Base-by-base conservation (phyloP, 2,797 vertebrate species). In the Avahi laniger region DNA sequence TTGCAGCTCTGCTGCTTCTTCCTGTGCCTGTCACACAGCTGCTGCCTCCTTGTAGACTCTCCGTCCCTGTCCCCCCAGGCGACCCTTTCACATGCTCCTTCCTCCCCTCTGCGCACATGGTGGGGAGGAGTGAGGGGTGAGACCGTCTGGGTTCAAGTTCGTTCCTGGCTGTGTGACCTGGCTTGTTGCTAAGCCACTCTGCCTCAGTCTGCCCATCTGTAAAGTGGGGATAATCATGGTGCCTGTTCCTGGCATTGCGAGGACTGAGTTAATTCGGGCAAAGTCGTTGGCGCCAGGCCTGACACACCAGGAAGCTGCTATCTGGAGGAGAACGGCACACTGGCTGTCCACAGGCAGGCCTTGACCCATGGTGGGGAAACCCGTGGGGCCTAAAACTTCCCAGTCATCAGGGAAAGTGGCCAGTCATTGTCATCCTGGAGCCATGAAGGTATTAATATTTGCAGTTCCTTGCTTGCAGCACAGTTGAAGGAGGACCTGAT, bases 21-120 rank as follows among this genome's bases (percentile, higher is more conserved):
- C 7, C 1, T 2, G 13, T 35, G 50, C 89, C 80, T 22, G 3
- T 75, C 18, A 12, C 5, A 59, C 57, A 17, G 67, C 80, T 10
- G 15, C 33, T 7, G 4, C 78, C 57, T 59, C 57, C 57, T n/a
- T 65, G 7, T 65, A n/a, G 20, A 65, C 63, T 67, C 7, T 18
- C 33, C 72, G 67, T 6, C 30, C 63, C 24, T 48, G 38, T n/a
- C 1, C 2, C 20, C 67, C 52, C n/a, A 28, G 73, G 35, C 0
- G 1, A 4, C n/a, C 59, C 30, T 20, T 7, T 2, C 12, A 8
- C 43, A 6, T 15, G 0, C 0, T 30, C 28, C 38, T 57, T 22
- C 24, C 35, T 48, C n/a, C 79, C 17, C 0, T 7, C 20, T 43
- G n/a, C 17, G 13, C n/a, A 0, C 15, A 1, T 0, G 7, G 61